Percentiles rank a stretch among this genome's conserved stretches.
phyloP scores from a whole-genome alignment of 2,113 vertebrate genomes.

The Acinonyx jubatus region DNA sequence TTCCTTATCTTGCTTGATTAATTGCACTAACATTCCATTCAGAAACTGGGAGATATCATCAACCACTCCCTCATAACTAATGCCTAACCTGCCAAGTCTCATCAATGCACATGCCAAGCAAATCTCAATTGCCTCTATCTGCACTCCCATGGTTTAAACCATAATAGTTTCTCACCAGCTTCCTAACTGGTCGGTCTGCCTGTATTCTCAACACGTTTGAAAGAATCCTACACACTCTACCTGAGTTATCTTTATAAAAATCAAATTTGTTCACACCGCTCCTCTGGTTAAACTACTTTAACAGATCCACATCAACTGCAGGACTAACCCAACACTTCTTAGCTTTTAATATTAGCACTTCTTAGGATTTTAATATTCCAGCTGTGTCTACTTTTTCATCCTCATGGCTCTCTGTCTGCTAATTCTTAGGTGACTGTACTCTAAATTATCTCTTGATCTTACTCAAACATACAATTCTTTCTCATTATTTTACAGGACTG shows the following conservation, averaged over 20 bases:
- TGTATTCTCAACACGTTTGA: background rate
- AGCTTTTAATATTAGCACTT: too few species aligned
- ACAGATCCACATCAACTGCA: background rate
- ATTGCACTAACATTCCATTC: constrained; percentile 66
- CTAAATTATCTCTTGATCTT: background rate
- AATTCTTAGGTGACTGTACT: background rate
- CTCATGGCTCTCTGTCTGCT: background rate
- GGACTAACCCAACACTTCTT: background rate
- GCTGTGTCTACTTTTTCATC: background rate
- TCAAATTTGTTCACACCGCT: background rate
- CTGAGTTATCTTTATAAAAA: background rate
- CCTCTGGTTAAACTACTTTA: background rate
- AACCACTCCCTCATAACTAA: constrained; percentile 41
- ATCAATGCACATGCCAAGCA: constrained; percentile 20
- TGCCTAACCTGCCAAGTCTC: background rate
- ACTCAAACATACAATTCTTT: background rate
- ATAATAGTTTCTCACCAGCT: background rate
- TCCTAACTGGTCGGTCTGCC: background rate
- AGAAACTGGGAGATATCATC: constrained; percentile 35
- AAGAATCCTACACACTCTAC: background rate
- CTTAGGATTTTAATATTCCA: background rate
- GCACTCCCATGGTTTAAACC: background rate
- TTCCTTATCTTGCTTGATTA: constrained; percentile 69
- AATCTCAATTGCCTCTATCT: background rate
- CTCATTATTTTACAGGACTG: background rate